phyloP scores from a whole-genome alignment of 2,797 vertebrate species.

The Lepus oiostolus region DNA sequence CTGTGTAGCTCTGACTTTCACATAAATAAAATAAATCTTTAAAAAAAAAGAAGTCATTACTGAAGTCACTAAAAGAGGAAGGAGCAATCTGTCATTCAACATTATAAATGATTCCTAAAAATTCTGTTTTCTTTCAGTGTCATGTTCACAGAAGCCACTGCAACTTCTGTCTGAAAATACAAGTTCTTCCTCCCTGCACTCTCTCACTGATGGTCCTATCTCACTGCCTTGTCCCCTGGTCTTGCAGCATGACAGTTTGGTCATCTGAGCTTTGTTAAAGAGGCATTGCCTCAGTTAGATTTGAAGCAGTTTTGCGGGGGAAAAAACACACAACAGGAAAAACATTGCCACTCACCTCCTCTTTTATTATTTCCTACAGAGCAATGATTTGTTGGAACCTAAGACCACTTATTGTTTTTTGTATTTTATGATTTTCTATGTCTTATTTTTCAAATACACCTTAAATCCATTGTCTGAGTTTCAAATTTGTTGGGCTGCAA shows the following conservation, averaged over 20 bases:
- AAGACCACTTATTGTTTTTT: not conserved
- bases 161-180: not conserved
- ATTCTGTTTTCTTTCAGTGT: not conserved
- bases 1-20: no score
- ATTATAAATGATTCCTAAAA: conserved; percentile 56
- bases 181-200: not conserved
- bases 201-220: not conserved
- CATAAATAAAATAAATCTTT: no score
- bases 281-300: not conserved
- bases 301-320: not conserved
- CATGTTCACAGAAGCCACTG: not conserved
- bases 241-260: not conserved
- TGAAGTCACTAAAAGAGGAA: not conserved
- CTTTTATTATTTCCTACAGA: not conserved
- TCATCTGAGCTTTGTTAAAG: not conserved
- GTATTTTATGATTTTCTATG: not conserved
- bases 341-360: not conserved
- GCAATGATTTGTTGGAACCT: not conserved
- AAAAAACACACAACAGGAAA: conserved; percentile 1
- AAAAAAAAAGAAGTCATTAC: no score
- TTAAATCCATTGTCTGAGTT: not conserved
- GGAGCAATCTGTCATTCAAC: not conserved
- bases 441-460: conserved; percentile 26
- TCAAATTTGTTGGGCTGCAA: conserved; percentile 34
- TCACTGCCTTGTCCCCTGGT: no score